Conservation (phyloP, 2,888 invertebrate species). For the Epicampocera succincta region DNA sequence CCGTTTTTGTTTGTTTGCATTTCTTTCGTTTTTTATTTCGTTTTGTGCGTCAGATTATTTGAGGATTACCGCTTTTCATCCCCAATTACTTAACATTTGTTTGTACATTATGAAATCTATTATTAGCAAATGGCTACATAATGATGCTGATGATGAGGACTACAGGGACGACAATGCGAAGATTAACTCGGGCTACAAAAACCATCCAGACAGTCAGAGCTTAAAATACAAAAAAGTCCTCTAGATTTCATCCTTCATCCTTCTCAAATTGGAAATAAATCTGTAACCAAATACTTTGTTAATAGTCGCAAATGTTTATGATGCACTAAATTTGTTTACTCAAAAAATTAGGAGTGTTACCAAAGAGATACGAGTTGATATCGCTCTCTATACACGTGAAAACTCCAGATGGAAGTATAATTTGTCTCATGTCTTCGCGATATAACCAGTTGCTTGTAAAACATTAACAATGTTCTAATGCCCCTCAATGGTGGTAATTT, state of each 20-base stretch:
- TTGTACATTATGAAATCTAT: slow-evolving; percentile 74
- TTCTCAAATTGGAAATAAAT: slow-evolving; percentile 65
- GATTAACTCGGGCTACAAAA: slow-evolving; percentile 34
- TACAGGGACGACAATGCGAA: slow-evolving; percentile 25
- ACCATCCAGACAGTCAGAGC: not conserved
- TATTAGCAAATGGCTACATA: slow-evolving; percentile 65
- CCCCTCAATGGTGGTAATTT: no score
- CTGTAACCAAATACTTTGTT: slow-evolving; percentile 58
- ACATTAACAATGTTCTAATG: no score
- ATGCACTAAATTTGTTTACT: not conserved
- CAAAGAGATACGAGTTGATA: no score
- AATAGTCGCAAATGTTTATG: slow-evolving; percentile 40
- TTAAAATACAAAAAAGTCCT: slow-evolving; percentile 6
- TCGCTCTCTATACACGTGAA: no score
- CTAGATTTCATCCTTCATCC: slow-evolving; percentile 45
- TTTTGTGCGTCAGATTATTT: slow-evolving; percentile 64
- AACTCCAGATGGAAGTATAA: no score
- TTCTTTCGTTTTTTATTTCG: slow-evolving; percentile 24
- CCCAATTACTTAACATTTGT: slow-evolving; percentile 67
- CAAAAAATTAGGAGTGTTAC: not conserved
- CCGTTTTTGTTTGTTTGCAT: slow-evolving; percentile 13
- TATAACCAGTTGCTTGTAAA: no score
- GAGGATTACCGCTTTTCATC: slow-evolving; percentile 66
- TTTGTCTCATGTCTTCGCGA: no score
- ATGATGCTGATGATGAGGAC: slow-evolving; percentile 39